phyloP scores from a whole-genome alignment of 2,888 invertebrate genomes.

The Cotesia congregata region DNA sequence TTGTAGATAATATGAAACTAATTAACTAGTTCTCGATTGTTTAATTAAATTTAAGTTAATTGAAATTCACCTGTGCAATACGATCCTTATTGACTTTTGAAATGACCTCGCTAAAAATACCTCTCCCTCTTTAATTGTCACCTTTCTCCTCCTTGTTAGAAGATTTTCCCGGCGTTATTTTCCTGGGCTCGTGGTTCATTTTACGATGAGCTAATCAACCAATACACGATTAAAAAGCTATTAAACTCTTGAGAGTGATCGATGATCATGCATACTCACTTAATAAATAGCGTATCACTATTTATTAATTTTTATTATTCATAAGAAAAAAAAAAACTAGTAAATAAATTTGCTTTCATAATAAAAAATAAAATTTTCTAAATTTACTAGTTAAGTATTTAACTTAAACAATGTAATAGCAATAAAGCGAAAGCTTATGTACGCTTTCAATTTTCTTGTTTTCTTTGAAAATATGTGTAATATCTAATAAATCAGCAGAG shows the following conservation, averaged over 20 bases:
- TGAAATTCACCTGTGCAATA: conserved; percentile 33
- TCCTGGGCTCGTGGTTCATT: conserved; percentile 46
- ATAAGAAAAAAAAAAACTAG: neutral
- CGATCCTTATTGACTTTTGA: conserved; percentile 35
- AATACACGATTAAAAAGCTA: conserved; percentile 44
- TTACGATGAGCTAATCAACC: conserved; percentile 40
- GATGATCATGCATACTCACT: neutral
- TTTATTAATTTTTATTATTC: neutral
- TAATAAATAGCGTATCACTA: neutral
- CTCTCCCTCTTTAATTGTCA: conserved; percentile 43
- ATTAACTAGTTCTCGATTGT: neutral
- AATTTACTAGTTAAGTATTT: neutral
- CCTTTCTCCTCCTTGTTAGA: conserved; percentile 40
- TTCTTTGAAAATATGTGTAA: conserved; percentile 21
- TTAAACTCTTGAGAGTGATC: conserved; percentile 38
- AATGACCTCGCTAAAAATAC: conserved; percentile 48
- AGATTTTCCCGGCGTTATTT: conserved; percentile 41
- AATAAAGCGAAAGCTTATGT: conserved; percentile 27
- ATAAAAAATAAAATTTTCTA: neutral
- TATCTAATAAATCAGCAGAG: conserved; percentile 24
- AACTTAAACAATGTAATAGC: neutral
- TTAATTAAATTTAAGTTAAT: neutral
- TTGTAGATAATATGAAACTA: neutral
- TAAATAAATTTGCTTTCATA: neutral
- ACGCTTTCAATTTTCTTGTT: conserved; percentile 14